Evolutionary conservation across 1,140 invertebrate genomes (phyloP), one percentile per base, ranked within the genome.

Genomic region (Saccostrea echinata): DNA sequence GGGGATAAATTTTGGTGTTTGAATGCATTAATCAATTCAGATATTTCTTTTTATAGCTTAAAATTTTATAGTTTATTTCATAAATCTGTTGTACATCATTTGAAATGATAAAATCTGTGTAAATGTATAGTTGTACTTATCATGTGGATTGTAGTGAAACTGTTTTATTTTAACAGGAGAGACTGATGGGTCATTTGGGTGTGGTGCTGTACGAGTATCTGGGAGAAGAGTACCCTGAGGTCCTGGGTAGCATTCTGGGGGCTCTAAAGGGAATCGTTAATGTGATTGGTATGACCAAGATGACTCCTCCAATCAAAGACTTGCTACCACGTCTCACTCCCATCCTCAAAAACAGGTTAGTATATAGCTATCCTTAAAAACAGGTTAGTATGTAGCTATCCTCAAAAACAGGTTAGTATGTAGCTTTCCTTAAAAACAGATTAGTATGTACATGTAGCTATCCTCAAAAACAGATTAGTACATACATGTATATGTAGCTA

Each of bases 211-310:
- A 99, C 94, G 99, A 99, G 95, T 99, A 99, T 94, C 96, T 99
- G 89, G 99, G 99, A 91, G 99, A 99, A 96, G 99, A 99, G 95
- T 99, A 99, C 94, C 99, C 99, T 0, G 99, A 99, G 96, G 99
- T 99, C 35, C 95, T 99, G 86, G 99, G 99, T 85, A 99, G 98
- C 68, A 99, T 99, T 94, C 96, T 99, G 8, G 99, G 99, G 1
- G 99, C 99, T 1, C 95, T 99, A 0, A 99, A 99, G 95, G 98
- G 98, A 0, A 99, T 99, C 92, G 99, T 99, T 0, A 99, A 99
- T 95, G 99, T 99, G 3, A 99, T 99, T 94, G 99, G 99, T 92
- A 99, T 99, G 99, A 99, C 98, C 0, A 99, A 99, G 96, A 99
- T 99, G 99, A 99, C 98, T 8, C 99, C 99, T 8, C 99, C 99